Conservation (phyloP, 2,888 invertebrate genomes). For the Notodonta dromedarius region DNA sequence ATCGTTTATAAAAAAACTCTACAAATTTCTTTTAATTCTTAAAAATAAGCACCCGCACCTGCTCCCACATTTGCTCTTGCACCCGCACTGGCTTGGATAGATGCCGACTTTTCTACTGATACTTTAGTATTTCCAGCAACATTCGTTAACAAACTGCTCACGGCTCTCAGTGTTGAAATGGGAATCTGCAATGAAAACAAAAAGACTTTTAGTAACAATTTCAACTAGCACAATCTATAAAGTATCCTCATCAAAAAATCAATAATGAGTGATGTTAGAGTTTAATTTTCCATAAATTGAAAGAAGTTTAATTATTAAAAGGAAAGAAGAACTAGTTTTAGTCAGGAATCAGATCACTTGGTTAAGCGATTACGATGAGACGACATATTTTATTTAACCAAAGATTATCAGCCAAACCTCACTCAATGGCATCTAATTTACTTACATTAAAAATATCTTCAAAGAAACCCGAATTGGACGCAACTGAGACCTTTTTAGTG, state of each 20-base stretch:
- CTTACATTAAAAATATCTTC: constrained; percentile 87
- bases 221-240: not conserved
- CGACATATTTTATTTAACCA: no score
- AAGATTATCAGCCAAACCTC: no score
- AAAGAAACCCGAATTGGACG: constrained; percentile 77
- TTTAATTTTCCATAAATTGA: no score
- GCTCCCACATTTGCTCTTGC: constrained; percentile 53
- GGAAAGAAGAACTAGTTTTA: no score
- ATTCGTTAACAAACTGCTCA: constrained; percentile 85
- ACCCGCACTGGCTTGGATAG: constrained; percentile 64
- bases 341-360: no score
- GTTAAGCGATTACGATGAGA: no score
- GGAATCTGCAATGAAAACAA: constrained; percentile 82
- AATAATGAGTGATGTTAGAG: no score
- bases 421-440: constrained; percentile 19
- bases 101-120: constrained; percentile 71
- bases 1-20: not conserved
- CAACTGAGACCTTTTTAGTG: constrained; percentile 58
- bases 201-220: constrained; percentile 3
- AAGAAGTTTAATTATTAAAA: no score
- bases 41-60: constrained; percentile 31
- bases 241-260: no score
- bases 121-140: constrained; percentile 70
- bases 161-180: constrained; percentile 86
- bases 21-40: not conserved